A percentile compares a stretch with the other conserved stretches of the same genome.
phyloP scores from a whole-genome alignment of 2,797 vertebrate species.

The Hybognathus amarus region DNA sequence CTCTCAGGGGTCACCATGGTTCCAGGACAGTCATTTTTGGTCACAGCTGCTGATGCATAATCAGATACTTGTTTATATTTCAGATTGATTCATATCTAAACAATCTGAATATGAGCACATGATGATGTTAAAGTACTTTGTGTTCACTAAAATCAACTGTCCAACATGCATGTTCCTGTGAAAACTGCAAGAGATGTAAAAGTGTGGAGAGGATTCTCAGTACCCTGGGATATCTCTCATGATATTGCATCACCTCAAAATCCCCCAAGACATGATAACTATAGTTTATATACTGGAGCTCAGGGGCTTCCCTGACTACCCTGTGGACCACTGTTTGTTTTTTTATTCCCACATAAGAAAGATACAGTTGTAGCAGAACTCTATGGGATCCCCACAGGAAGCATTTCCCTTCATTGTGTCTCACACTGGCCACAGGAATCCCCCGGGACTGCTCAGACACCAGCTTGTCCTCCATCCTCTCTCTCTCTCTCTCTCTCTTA shows the following conservation, averaged over 20 bases:
- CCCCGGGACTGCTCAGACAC: constrained; percentile 36
- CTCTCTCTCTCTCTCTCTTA: background rate
- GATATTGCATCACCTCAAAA: constrained; percentile 39
- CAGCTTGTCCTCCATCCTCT: background rate
- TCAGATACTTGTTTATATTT: constrained; percentile 55
- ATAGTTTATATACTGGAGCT: constrained; percentile 40
- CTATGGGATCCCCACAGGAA: constrained; percentile 58
- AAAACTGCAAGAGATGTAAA: constrained; percentile 32
- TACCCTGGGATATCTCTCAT: constrained; percentile 12
- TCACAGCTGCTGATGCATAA: constrained; percentile 34
- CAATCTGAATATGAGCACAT: constrained; percentile 11
- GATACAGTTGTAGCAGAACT: constrained; percentile 50
- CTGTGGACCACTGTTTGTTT: constrained; percentile 56
- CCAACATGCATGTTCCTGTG: constrained; percentile 16
- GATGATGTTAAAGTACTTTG: constrained; percentile 9
- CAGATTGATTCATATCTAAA: constrained; percentile 46
- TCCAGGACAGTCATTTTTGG: constrained; percentile 43
- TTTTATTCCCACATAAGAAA: constrained; percentile 59
- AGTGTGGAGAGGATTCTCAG: background rate
- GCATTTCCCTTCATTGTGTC: constrained; percentile 62
- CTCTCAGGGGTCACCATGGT: constrained; percentile 42
- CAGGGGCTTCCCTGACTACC: constrained; percentile 51
- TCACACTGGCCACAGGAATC: constrained; percentile 45
- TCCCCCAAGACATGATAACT: constrained; percentile 29
- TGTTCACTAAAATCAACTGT: constrained; percentile 4